These are phyloP conservation scores for Cygnus atratus DNA, from an alignment of 2,113 vertebrate species.

Conservation along the genomic window DNA sequence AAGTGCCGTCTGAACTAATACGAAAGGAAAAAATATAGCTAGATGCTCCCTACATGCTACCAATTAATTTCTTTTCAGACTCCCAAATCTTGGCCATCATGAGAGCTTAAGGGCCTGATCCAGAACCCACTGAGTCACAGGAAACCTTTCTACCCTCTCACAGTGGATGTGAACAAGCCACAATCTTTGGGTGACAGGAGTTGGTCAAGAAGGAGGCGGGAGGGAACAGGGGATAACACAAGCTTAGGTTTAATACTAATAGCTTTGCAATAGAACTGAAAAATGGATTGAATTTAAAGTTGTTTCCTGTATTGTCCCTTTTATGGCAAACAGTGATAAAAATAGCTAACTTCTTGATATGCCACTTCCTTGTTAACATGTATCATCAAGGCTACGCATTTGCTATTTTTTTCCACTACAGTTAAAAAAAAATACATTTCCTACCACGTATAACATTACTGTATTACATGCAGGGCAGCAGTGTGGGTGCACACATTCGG, in stretches of 20 bases:
- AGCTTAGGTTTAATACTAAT: background rate
- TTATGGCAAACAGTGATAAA: background rate
- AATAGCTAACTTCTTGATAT: background rate
- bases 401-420: background rate
- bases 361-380: background rate
- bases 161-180: background rate
- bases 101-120: background rate
- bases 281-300: background rate
- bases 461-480: background rate
- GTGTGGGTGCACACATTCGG: background rate
- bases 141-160: too few relatives aligned
- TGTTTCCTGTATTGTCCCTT: background rate
- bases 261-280: background rate
- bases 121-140: background rate
- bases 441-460: background rate
- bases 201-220: accelerated
- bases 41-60: background rate
- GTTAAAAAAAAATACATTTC: background rate
- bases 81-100: background rate
- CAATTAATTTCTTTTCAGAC: background rate
- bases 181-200: accelerated
- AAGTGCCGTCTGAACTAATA: too few relatives aligned
- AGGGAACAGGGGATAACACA: background rate
- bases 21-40: background rate
- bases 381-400: background rate